Base-by-base conservation (phyloP, 2,797 vertebrate genomes). In the Lagodon rhomboides region DNA sequence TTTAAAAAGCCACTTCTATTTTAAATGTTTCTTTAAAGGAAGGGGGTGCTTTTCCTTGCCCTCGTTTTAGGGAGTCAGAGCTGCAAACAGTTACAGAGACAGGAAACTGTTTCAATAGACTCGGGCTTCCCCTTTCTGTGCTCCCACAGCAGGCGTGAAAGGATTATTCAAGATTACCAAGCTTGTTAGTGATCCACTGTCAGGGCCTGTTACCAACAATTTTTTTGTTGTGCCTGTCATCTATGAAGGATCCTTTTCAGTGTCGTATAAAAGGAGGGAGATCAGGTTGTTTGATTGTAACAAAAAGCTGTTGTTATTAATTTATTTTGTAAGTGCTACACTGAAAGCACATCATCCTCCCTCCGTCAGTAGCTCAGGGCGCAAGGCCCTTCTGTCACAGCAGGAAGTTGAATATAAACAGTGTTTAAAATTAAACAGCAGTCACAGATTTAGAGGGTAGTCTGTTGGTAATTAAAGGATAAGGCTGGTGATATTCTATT, bases 71-170 rank as follows among this genome's bases (percentile, higher is more conserved):
- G 58, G 58, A 61, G 46, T 75, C 59, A 51, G 60, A 62, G 9
- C 61, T 65, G 68, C 79, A 75, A 87, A 80, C 84, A 25, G 81
- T 83, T 84, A 62, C 59, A 78, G 68, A 75, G 83, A 87, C 92
- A 94, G 94, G 94, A 95, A 95, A 82, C 73, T 1, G 17, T 87
- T 92, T 94, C 87, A 90, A 85, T 91, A 89, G 91, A 87, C 64
- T 5, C 7, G 3, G 17, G 77, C 86, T 94, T 93, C 92, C 93
- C 56, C 86, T 94, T 87, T 91, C 83, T 89, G 66, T 20, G 18
- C 51, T 77, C 64, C 72, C 65, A 17, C 82, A 78, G 82, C 66
- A 72, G 76, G 55, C 55, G 4, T 18, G 58, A 83, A 83, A 60
- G 80, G 83, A 85, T 86, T 86, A 88, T 81, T 89, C 49, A 47